Evolutionary conservation across 2,113 vertebrate genomes (phyloP).

Genomic region (Oriolus oriolus): DNA sequence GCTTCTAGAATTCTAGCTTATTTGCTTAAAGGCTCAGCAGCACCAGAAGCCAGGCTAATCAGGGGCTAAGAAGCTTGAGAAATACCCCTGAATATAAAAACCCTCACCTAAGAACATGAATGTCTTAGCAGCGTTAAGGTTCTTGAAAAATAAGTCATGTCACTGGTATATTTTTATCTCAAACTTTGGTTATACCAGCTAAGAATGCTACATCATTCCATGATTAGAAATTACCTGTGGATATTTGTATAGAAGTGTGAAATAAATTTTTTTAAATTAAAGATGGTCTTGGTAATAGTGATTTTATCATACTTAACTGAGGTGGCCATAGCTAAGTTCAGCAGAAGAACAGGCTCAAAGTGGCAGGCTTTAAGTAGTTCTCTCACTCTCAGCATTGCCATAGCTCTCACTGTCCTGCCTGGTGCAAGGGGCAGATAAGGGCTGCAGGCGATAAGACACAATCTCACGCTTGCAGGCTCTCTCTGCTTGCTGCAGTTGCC

Average conservation of each 20-base stretch:
- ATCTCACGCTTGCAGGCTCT: fast-evolving
- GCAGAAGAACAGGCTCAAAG: neutral
- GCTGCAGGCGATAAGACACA: neutral
- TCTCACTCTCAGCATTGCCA: fast-evolving
- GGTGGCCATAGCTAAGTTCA: neutral
- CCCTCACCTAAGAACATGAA: neutral
- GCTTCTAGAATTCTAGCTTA: neutral
- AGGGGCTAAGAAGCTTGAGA: neutral
- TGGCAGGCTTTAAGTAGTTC: neutral
- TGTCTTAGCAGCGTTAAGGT: neutral
- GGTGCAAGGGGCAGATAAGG: neutral
- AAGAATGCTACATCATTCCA: constrained; percentile 67
- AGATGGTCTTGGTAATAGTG: neutral
- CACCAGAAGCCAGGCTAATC: neutral
- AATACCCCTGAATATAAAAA: neutral
- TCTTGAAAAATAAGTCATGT: constrained; percentile 58
- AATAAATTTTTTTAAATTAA: constrained; percentile 75
- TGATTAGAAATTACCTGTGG: constrained; percentile 75
- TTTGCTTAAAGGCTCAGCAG: neutral
- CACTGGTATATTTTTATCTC: constrained; percentile 69
- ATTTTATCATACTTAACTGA: neutral
- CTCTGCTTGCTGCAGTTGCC: neutral
- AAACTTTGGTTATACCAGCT: constrained; percentile 61
- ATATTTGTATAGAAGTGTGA: constrained; percentile 79
- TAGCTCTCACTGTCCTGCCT: neutral